Evolutionary conservation across 2,797 vertebrate species (phyloP).

Genomic region (Scolopax bukidnonensis): DNA sequence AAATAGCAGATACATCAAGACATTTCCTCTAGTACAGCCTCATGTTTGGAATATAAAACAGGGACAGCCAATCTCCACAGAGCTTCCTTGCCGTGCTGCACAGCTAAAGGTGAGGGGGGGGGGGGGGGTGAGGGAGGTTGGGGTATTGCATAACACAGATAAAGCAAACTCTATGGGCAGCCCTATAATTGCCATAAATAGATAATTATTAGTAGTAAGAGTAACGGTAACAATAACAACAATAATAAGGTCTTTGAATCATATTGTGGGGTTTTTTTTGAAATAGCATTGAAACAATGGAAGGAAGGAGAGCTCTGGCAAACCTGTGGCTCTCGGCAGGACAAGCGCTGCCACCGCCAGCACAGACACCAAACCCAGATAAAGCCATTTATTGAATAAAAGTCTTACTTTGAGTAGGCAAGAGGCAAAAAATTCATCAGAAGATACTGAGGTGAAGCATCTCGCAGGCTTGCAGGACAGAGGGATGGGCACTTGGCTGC

Average conservation of each 20-base stretch:
- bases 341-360: accelerated
- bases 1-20: slow-evolving; percentile 56
- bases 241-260: not conserved
- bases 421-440: not conserved
- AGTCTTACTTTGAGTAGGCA: accelerated
- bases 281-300: accelerated
- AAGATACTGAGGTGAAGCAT: accelerated
- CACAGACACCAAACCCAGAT: accelerated
- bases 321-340: not conserved
- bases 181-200: not conserved
- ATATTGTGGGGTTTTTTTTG: not conserved
- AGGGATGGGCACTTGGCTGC: not conserved
- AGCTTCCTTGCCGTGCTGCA: not conserved
- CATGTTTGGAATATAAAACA: slow-evolving; percentile 50
- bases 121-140: not conserved
- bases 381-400: too few species aligned
- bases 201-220: not conserved
- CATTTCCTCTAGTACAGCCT: slow-evolving; percentile 33
- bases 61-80: not conserved
- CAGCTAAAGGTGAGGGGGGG: not conserved
- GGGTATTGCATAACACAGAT: not conserved
- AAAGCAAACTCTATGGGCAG: not conserved
- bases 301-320: not conserved
- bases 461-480: not conserved
- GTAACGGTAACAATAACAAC: not conserved